phyloP scores from a whole-genome alignment of 2,113 vertebrate species.

The Psittacula cyanocephala region DNA sequence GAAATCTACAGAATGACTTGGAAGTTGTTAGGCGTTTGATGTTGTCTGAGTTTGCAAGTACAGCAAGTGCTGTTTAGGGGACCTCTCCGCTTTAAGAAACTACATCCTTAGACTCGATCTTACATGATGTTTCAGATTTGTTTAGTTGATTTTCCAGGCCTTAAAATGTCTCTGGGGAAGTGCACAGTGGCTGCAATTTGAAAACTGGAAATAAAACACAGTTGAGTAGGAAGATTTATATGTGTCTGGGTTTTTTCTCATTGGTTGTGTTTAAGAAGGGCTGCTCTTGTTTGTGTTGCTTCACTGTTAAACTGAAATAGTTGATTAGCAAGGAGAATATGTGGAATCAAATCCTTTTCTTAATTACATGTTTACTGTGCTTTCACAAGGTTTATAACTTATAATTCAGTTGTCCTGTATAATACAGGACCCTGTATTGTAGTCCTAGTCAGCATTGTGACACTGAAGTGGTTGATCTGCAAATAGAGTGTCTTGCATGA shows the following conservation, averaged over 20 bases:
- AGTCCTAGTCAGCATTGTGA: background rate
- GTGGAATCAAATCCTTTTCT: background rate
- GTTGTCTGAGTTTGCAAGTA: background rate
- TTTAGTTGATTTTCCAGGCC: background rate
- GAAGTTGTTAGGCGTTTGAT: background rate
- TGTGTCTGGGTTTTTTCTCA: background rate
- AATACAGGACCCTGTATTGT: too few species aligned
- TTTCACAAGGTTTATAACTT: background rate
- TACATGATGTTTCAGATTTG: background rate
- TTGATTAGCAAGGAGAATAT: background rate
- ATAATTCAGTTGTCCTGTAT: background rate
- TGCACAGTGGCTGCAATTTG: background rate
- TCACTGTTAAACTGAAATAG: background rate
- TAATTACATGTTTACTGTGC: background rate
- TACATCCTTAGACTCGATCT: fast-evolving
- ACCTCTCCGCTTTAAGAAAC: background rate
- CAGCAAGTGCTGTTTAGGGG: background rate
- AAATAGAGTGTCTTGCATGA: background rate
- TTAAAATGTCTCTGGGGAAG: background rate
- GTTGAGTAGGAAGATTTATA: background rate
- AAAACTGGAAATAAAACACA: background rate
- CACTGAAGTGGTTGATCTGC: background rate
- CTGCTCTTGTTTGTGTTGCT: background rate
- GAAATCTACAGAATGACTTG: background rate
- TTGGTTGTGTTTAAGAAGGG: background rate